Evolutionary conservation across 2,797 vertebrate species (phyloP).

Genomic region (Ambastaia sidthimunki): DNA sequence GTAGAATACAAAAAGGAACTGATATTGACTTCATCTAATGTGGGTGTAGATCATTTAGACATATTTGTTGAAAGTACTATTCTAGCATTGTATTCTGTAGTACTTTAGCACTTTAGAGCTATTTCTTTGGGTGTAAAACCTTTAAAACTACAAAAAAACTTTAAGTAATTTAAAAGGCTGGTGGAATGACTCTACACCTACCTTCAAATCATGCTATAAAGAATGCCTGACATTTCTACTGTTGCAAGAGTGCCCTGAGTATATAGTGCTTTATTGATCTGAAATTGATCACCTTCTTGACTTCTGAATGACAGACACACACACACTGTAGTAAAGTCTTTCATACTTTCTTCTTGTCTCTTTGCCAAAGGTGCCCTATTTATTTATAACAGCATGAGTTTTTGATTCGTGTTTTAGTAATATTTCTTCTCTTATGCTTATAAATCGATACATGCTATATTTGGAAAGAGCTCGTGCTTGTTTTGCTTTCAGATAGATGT

Average conservation of each 20-base stretch:
- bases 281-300: slow-evolving; percentile 36
- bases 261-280: slow-evolving; percentile 8
- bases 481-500: slow-evolving; percentile 7
- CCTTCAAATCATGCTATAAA: slow-evolving; percentile 14
- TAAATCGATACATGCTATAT: slow-evolving; percentile 36
- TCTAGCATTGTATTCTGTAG: not conserved
- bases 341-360: not conserved
- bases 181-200: not conserved
- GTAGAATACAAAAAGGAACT: not conserved
- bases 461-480: slow-evolving; percentile 5
- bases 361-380: not conserved
- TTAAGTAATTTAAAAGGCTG: not conserved
- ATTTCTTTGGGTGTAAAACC: not conserved
- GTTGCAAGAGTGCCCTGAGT: slow-evolving; percentile 18
- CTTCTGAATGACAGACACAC: slow-evolving; percentile 6
- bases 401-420: slow-evolving; percentile 9
- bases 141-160: not conserved
- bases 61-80: not conserved
- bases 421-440: slow-evolving; percentile 19
- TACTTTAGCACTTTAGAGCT: not conserved
- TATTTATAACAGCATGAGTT: not conserved
- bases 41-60: no score
- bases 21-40: not conserved
- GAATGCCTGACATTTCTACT: slow-evolving; percentile 18
- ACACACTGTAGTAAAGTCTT: not conserved